Conservation (phyloP, 1,140 invertebrate species). For the Zaprionus vittiger region DNA sequence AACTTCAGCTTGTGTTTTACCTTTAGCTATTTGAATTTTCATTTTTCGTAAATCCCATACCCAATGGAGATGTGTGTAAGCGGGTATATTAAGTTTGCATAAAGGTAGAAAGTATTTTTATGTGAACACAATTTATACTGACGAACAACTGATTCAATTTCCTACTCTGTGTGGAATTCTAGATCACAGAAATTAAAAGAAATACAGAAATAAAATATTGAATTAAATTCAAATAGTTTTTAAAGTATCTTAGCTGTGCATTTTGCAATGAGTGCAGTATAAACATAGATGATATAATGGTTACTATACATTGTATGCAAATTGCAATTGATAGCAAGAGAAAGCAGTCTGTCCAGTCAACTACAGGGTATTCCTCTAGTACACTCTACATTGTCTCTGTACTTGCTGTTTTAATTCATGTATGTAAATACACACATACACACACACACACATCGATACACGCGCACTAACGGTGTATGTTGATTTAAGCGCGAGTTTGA, state of each 20-base stretch:
- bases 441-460: not conserved
- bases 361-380: not conserved
- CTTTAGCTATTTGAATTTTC: slow-evolving; percentile 8
- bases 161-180: too few relatives aligned
- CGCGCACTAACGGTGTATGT: slow-evolving; percentile 25
- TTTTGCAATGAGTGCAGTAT: not conserved
- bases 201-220: not conserved
- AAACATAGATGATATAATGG: too few relatives aligned
- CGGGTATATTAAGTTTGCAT: not conserved
- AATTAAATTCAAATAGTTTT: not conserved
- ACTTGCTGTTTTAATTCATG: slow-evolving; percentile 43
- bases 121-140: too few relatives aligned
- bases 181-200: not conserved
- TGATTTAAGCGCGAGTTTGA: slow-evolving; percentile 43
- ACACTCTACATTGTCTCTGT: not conserved
- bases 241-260: not conserved
- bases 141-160: too few relatives aligned
- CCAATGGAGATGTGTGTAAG: not conserved
- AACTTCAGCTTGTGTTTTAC: slow-evolving; percentile 59
- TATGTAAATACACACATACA: slow-evolving; percentile 25
- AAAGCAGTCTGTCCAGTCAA: too few relatives aligned
- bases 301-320: too few relatives aligned
- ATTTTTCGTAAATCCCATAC: not conserved
- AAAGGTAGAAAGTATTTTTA: not conserved
- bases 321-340: too few relatives aligned